Conservation (phyloP, 35 echinoderm and acorn worm genomes). For the Chiridota heheva region DNA sequence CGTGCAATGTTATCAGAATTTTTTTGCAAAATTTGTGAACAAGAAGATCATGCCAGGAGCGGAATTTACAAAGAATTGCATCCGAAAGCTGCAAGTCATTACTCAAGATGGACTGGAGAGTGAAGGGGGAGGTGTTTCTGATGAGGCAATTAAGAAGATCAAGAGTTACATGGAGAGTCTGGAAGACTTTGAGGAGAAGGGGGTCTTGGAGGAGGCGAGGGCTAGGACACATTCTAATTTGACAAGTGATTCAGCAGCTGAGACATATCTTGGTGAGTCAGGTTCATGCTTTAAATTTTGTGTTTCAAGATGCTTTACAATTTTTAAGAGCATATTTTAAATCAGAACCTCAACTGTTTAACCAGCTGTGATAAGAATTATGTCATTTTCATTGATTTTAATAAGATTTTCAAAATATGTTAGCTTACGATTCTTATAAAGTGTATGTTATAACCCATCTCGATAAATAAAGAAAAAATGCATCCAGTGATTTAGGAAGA, state of each 20-base stretch:
- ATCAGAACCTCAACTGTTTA: constrained; percentile 2
- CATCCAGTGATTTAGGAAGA: too few species aligned
- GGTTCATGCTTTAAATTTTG: too few species aligned
- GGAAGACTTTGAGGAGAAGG: constrained; percentile 40
- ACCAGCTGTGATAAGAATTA: neutral
- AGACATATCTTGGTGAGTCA: constrained; percentile 62
- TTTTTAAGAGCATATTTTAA: too few species aligned
- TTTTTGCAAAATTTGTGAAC: constrained; percentile 85
- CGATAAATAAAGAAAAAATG: too few species aligned
- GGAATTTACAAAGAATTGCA: constrained; percentile 57
- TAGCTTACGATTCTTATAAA: too few species aligned
- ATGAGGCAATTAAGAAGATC: constrained; percentile 12
- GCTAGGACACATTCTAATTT: constrained; percentile 69
- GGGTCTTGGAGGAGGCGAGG: constrained; percentile 18
- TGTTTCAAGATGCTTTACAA: too few species aligned
- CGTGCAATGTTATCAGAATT: constrained; percentile 89
- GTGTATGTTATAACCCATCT: too few species aligned
- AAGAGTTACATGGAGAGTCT: constrained; percentile 21
- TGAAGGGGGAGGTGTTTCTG: neutral
- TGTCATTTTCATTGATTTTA: too few species aligned
- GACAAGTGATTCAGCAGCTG: constrained; percentile 67
- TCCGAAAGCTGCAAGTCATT: constrained; percentile 70
- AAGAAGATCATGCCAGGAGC: constrained; percentile 81
- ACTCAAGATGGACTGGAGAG: neutral
- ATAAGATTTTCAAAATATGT: too few species aligned